These are phyloP conservation scores for Dromius quadrimaculatus DNA, from an alignment of 2,888 invertebrate genomes.

Conservation along the genomic window DNA sequence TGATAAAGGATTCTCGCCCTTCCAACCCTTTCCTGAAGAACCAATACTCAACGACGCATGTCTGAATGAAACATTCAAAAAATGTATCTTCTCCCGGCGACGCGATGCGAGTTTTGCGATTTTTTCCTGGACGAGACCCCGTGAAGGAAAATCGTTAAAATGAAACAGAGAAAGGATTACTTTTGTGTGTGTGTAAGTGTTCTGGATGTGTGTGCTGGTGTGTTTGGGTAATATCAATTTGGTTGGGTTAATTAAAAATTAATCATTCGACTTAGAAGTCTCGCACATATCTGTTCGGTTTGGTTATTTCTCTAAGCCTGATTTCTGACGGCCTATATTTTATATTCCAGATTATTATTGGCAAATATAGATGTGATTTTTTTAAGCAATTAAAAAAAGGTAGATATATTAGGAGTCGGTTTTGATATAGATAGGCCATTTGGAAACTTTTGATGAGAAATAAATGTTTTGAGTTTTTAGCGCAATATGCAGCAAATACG, in stretches of 20 bases:
- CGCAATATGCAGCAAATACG: too few relatives aligned
- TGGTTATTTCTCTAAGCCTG: constrained; percentile 14
- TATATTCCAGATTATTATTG: too few relatives aligned
- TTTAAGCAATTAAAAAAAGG: too few relatives aligned
- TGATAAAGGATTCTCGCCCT: constrained; percentile 33
- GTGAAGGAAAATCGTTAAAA: constrained; percentile 35
- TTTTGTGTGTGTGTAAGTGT: constrained; percentile 6
- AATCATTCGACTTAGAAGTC: constrained; percentile 11
- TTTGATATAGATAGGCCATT: too few relatives aligned
- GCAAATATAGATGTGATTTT: too few relatives aligned
- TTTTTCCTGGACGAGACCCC: constrained; percentile 11
- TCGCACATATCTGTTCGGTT: constrained; percentile 15
- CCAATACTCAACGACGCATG: constrained; percentile 7
- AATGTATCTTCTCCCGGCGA: constrained; percentile 22
- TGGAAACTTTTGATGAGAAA: too few relatives aligned
- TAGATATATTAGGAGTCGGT: too few relatives aligned
- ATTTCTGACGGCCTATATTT: constrained; percentile 10
- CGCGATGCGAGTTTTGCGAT: constrained; percentile 27
- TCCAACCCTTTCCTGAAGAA: constrained; percentile 10
- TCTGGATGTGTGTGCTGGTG: neutral
- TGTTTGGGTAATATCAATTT: constrained; percentile 24
- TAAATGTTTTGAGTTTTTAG: too few relatives aligned
- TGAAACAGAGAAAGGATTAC: constrained; percentile 31
- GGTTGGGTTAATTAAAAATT: constrained; percentile 20
- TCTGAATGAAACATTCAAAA: constrained; percentile 11